Evolutionary conservation across 2,113 vertebrate genomes (phyloP), one percentile per base, ranked within the genome.

Genomic region (Capreolus pygargus): DNA sequence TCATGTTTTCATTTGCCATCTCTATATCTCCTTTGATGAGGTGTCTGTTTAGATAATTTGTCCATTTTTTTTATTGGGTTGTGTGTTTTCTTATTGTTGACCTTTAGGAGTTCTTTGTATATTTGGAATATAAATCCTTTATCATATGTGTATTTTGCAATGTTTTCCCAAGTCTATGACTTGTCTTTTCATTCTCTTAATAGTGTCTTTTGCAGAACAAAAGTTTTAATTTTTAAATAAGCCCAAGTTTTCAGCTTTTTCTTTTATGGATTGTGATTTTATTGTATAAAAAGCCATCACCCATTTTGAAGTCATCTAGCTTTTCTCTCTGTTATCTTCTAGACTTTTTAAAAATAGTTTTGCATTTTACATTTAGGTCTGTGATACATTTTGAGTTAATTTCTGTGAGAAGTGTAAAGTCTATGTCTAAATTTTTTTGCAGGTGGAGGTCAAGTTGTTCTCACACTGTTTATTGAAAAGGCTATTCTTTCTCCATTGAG

Each of bases 181-280:
- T 96, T 90, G 9, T 88, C 30, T 55, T 92, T 92, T 83, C 33
- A 54, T 89, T 95, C 17, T 95, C 17, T 87, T 91, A 93, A 97
- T 9, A 60, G 25, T 79, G 12, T 61, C 33, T 95, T 93, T 96
- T 96, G 27, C 43, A 93, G 43, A 76, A 79, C 43, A 92, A 74
- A 94, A 87, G 17, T 89, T 95, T 64, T 70, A 64, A 5, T n/a
- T 95, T 96, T 95, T 91, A 88, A 88, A 96, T 54, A 91, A 92
- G 19, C 81, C 28, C 58, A 91, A 36, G 54, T 64, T 92, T 76
- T 47, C 45, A 93, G 25, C 64, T 82, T 95, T 95, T 95, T 92
- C 45, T 86, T 89, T 86, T 33, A n/a, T 86, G 60, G 30, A 54
- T 92, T 30, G 3, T 91, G 74, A 54, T 95, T 95, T 96, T 84